Conservation (phyloP, 1,140 invertebrate genomes). For the Ceratosolen fusciceps region DNA sequence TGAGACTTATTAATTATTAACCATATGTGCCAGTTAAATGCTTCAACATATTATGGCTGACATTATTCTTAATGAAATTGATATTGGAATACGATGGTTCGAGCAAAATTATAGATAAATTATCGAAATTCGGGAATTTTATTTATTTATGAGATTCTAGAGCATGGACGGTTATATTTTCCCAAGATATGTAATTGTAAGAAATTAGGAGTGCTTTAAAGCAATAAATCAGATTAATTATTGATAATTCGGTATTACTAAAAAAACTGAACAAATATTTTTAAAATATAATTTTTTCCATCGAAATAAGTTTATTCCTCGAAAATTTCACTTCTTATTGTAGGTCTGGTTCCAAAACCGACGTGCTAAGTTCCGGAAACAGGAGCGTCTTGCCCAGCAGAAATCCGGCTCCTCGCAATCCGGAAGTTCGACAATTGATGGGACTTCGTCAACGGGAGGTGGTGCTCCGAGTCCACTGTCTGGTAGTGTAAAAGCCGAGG, state of each 20-base stretch:
- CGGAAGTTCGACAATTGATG: constrained; percentile 49
- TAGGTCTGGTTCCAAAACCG: constrained; percentile 97
- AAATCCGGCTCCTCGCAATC: constrained; percentile 69
- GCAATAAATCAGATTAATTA: background rate
- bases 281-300: too few relatives aligned
- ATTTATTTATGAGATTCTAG: background rate
- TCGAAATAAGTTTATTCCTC: too few relatives aligned
- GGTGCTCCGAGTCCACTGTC: constrained; percentile 50
- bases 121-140: background rate
- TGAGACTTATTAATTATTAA: background rate
- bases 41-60: background rate
- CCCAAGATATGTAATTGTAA: background rate
- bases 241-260: too few relatives aligned
- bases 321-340: constrained; percentile 52
- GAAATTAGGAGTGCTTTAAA: background rate
- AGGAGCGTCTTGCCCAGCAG: constrained; percentile 87
- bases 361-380: constrained; percentile 92
- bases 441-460: constrained; percentile 45
- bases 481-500: constrained; percentile 52
- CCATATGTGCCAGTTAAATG: background rate
- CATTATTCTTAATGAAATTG: background rate
- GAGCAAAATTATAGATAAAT: background rate
- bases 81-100: background rate
- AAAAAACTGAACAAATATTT: too few relatives aligned
- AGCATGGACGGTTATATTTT: background rate